Evolutionary conservation across 1,140 invertebrate species (phyloP), one percentile per base, ranked within the genome.

Genomic region (Drosophila virilis): DNA sequence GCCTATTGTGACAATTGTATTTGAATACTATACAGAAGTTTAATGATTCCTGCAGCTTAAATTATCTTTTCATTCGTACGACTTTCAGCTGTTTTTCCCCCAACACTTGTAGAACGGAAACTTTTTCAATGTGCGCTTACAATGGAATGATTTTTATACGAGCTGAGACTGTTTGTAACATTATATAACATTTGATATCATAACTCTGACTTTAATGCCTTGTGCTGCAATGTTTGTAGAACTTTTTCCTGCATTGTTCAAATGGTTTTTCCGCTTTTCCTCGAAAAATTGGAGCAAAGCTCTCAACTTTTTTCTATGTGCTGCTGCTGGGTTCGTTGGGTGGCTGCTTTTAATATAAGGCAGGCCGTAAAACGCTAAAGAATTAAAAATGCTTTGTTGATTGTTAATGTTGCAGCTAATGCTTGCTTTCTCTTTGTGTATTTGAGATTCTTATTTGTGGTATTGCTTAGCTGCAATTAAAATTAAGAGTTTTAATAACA

Each of bases 251-350:
- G 46, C 52, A 48, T 64, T 46, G 37, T 35, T 57, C 46, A 42
- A 58, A 76, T 74, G 51, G 62, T 73, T 67, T 69, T 35, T 67
- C 45, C 33, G 37, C 58, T 85, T 58, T 75, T 72, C 72, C 71
- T 73, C 71, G 69, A 54, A 62, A 81, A 84, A 86, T 74, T 86
- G 75, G 78, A 85, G 71, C 82, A 85, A 81, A 86, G 82, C 82
- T 85, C 75, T 86, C 77, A 86, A 66, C 78, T 78, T 68, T 68
- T 71, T 65, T 51, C 52, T 59, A 62, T 80, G 55, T 54, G 60
- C 50, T 70, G 46, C 22, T 33, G 35, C 46, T 42, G 43, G 38
- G 59, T 40, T 74, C 52, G 61, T 46, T 74, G 17, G 35, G 37
- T 46, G 62, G 42, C 38, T 35, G 59, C 15, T 48, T 67, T 33